phyloP scores from a whole-genome alignment of 2,888 invertebrate species.

The Eupelmus urozonus region DNA sequence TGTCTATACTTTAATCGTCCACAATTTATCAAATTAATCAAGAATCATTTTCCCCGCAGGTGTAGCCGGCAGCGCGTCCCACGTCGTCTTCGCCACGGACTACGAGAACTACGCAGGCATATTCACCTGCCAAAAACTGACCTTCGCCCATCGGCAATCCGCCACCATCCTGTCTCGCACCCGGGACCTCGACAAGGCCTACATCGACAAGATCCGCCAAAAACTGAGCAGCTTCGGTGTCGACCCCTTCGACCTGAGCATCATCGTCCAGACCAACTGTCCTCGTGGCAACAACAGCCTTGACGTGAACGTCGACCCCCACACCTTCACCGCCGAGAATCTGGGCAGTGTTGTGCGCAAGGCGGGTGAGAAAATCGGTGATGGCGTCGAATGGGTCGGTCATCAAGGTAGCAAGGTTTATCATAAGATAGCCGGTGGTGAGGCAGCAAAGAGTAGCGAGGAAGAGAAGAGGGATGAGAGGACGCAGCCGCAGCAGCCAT shows the following conservation, averaged over 20 bases:
- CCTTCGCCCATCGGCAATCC: constrained; percentile 87
- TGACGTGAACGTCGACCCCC: constrained; percentile 85
- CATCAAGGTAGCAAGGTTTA: constrained; percentile 86
- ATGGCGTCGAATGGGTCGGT: constrained; percentile 85
- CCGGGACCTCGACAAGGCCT: constrained; percentile 85
- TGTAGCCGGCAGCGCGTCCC: constrained; percentile 86
- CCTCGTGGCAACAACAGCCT: constrained; percentile 81
- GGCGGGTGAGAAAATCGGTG: constrained; percentile 85
- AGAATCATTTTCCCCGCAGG: constrained; percentile 81
- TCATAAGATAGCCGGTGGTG: constrained; percentile 79
- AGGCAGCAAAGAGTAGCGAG: constrained; percentile 55
- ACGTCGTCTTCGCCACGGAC: constrained; percentile 86
- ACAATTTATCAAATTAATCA: too few relatives aligned
- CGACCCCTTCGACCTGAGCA: constrained; percentile 87
- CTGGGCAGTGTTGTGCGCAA: constrained; percentile 85
- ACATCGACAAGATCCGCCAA: constrained; percentile 84
- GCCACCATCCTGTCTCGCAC: constrained; percentile 89
- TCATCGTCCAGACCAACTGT: constrained; percentile 86
- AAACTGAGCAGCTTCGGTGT: constrained; percentile 83
- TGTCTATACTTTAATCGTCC: too few relatives aligned
- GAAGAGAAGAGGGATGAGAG: constrained; percentile 20
- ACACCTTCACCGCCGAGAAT: constrained; percentile 86
- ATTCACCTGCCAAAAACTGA: constrained; percentile 88
- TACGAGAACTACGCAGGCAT: constrained; percentile 86
- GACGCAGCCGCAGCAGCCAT: too few relatives aligned